Base-by-base conservation (phyloP, 2,113 vertebrate species). In the Odocoileus hemionus region DNA sequence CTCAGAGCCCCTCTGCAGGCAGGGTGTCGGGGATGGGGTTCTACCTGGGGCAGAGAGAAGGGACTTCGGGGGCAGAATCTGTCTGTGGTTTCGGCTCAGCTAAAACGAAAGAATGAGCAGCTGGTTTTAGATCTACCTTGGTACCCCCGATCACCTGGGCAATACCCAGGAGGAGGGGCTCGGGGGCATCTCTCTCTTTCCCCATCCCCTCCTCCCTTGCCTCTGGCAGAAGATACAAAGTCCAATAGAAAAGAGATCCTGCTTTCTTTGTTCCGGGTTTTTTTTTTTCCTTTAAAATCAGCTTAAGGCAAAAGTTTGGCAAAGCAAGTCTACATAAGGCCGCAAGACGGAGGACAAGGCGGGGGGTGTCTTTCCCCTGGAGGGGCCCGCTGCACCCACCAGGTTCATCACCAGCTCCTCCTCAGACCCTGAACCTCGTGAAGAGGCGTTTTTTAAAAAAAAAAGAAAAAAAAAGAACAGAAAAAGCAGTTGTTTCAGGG, bases 241-340 rank as follows among this genome's bases (percentile, higher is more conserved):
- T 80, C 94, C 95, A 25, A 82, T 39, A 89, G 98, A 85, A 96
- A 98, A 97, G 95, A 97, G 96, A 98, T 98, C 98, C 98, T 98
- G 98, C 98, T 98, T 90, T 6, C 87, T 95, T 25, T 58, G 55
- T 93, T 78, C 57, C 0, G 1, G 80, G 28, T 7, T 36, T 43
- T 28, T 19, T 94, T 80, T 96, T 93, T 67, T 80, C 76, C 96
- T 97, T 98, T 95, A 96, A 98, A 99, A 98, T 97, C 98, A 99
- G 99, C 89, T 99, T 99, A 99, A 99, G 99, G 99, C 99, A 99
- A 98, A 99, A 98, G 96, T 98, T 99, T 99, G 99, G 99, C 99
- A 99, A 99, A 99, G 98, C 98, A 98, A 99, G 99, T 99, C 99
- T 99, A 99, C 99, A 93, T 99, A 99, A 99, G 99, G 99, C 99